phyloP scores from a whole-genome alignment of 2,888 invertebrate species.

The Sympetrum striolatum region DNA sequence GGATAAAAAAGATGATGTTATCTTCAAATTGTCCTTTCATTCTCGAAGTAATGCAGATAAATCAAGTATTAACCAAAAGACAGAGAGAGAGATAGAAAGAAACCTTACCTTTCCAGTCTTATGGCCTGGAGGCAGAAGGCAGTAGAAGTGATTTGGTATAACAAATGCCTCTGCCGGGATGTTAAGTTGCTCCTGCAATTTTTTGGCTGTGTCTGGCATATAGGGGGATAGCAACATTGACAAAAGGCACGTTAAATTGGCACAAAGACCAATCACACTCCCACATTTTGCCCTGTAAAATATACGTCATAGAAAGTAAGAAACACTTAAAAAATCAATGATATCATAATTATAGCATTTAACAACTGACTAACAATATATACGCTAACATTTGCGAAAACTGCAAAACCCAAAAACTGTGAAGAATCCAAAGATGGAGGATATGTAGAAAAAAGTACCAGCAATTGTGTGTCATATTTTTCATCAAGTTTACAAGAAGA shows the following conservation, averaged over 20 bases:
- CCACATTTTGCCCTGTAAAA: slow-evolving; percentile 71
- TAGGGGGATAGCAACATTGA: slow-evolving; percentile 86
- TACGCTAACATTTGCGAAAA: too few species aligned
- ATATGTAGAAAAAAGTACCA: too few species aligned
- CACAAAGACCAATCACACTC: slow-evolving; percentile 84
- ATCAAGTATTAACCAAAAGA: not conserved
- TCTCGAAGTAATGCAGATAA: too few species aligned
- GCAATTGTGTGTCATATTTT: too few species aligned
- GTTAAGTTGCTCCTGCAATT: slow-evolving; percentile 77
- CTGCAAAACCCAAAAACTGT: too few species aligned
- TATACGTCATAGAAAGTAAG: not conserved
- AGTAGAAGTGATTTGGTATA: slow-evolving; percentile 58
- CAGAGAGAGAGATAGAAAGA: not conserved
- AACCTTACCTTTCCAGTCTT: slow-evolving; percentile 67
- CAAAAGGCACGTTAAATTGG: slow-evolving; percentile 80
- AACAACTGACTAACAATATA: too few species aligned
- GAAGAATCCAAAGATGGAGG: too few species aligned
- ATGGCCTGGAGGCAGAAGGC: slow-evolving; percentile 78
- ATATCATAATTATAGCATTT: not conserved
- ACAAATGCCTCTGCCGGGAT: slow-evolving; percentile 62
- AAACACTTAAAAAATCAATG: not conserved
- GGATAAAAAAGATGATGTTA: too few species aligned
- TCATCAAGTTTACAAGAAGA: too few species aligned
- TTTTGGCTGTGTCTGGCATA: slow-evolving; percentile 82
- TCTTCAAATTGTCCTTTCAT: too few species aligned